Evolutionary conservation across 2,888 invertebrate species (phyloP).

Genomic region (Melieria crassipennis): DNA sequence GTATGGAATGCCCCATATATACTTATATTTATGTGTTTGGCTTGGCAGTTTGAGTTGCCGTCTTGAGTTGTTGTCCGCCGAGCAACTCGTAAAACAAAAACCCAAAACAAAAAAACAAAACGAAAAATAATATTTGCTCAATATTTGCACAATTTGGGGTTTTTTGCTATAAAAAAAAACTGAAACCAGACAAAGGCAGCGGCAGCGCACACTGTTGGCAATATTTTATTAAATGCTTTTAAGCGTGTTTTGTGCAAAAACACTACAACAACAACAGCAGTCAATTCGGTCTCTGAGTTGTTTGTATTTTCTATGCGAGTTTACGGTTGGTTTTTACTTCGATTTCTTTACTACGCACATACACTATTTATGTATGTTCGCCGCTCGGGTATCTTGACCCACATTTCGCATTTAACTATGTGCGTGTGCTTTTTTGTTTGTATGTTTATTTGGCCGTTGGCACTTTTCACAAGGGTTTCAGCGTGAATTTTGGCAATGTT

Average conservation of each 20-base stretch:
- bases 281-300: neutral
- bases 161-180: neutral
- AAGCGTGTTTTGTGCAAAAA: neutral
- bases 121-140: neutral
- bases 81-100: neutral
- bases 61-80: neutral
- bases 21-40: neutral
- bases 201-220: neutral
- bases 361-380: no score
- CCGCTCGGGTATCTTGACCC: neutral
- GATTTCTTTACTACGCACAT: neutral
- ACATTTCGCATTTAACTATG: neutral
- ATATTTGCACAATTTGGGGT: neutral
- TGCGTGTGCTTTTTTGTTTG: neutral
- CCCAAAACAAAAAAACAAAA: neutral
- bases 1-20: no score
- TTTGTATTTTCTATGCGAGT: neutral
- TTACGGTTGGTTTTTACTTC: neutral
- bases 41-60: neutral
- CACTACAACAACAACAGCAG: neutral
- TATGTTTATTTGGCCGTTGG: neutral
- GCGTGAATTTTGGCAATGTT: neutral
- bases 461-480: no score
- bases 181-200: no score
- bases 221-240: neutral